Evolutionary conservation across 2,888 invertebrate genomes (phyloP), one percentile per base, ranked within the genome.

Genomic region (Aspidiotus rigidus): DNA sequence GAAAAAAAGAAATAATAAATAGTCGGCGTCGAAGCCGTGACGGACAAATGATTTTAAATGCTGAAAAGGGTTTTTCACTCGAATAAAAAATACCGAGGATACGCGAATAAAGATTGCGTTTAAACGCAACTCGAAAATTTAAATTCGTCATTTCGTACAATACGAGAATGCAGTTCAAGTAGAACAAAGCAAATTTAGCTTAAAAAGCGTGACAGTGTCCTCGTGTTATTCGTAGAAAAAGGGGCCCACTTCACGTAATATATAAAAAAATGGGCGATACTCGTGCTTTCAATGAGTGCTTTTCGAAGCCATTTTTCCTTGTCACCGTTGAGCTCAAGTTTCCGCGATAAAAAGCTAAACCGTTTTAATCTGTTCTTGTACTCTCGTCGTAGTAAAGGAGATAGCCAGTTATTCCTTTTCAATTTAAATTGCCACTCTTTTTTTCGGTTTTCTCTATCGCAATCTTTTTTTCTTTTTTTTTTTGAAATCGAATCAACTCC

Each of bases 71-170:
- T 59, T 59, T 39, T 39, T 59, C 39, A 59, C 56, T 11, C 49
- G 17, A 8, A 62, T 16, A 49, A 62, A 62, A 62, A 49, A 62
- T 13, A 7, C 11, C 41, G 8, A 7, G 28, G 17, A 49, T 41
- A 16, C 40, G 40, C 10, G 44, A 49, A 66, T 42, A 66, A 66
- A 57, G 44, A 44, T 13, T 62, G 49, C 49, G 49, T 56, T 28
- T 28, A 64, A 15, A 55, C 57, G 66, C 66, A 44, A 66, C 66
- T 66, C 17, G 60, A 66, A 66, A 66, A 66, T 66, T 66, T 66
- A 44, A 66, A 66, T 66, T 66, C 49, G 66, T 66, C 66, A 57
- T 66, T 66, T 56, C n/a, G 16, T 17, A 16, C 11, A 41, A 17
- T 28, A 28, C 28, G 41, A 64, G 59, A 66, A 66, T 66, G 57